These are phyloP conservation scores for Sipunculus nudus DNA, from an alignment of 2,888 invertebrate genomes.

Conservation along the genomic window DNA sequence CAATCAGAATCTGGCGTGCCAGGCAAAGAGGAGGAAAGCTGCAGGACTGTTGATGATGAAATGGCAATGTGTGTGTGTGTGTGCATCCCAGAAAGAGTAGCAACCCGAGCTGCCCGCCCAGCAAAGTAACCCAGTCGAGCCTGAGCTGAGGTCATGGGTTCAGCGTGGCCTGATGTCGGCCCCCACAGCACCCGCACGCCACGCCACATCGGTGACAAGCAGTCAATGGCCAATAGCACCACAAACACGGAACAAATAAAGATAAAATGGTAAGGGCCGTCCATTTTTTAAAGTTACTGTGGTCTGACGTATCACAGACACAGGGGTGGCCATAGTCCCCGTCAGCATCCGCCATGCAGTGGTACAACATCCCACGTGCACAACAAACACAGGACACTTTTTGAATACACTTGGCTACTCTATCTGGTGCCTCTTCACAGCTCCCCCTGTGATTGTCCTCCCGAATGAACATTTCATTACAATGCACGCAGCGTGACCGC, in stretches of 20 bases:
- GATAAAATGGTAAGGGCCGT: slow-evolving; percentile 84
- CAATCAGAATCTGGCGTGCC: too few relatives aligned
- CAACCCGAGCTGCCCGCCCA: too few relatives aligned
- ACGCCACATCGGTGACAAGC: slow-evolving; percentile 85
- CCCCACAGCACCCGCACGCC: slow-evolving; percentile 84
- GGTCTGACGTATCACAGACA: slow-evolving; percentile 74
- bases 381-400: slow-evolving; percentile 85
- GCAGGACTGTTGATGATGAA: too few relatives aligned
- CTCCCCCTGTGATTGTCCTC: slow-evolving; percentile 87
- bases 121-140: too few relatives aligned
- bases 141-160: too few relatives aligned
- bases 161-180: slow-evolving; percentile 73
- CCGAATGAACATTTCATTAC: slow-evolving; percentile 75
- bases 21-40: too few relatives aligned
- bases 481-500: slow-evolving; percentile 68
- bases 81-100: too few relatives aligned
- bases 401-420: slow-evolving; percentile 81
- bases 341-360: slow-evolving; percentile 91
- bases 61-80: too few relatives aligned
- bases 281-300: slow-evolving; percentile 76
- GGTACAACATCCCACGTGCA: slow-evolving; percentile 90
- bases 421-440: slow-evolving; percentile 80
- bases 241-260: slow-evolving; percentile 89
- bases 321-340: slow-evolving; percentile 83
- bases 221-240: slow-evolving; percentile 89